Evolutionary conservation across 1,140 invertebrate genomes (phyloP), one percentile per base, ranked within the genome.

Genomic region (Lerema accius): DNA sequence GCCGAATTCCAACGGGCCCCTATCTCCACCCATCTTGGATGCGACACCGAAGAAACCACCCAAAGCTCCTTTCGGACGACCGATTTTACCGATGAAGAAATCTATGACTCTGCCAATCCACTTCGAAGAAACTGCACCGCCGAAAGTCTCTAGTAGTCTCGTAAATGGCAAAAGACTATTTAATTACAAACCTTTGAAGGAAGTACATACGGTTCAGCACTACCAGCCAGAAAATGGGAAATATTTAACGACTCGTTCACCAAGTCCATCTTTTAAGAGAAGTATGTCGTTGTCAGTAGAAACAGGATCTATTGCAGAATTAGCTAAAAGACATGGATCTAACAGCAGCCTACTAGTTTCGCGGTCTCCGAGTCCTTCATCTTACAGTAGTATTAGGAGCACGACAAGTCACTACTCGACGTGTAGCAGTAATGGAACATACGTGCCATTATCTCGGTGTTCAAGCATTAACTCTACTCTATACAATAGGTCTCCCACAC

Each of bases 281-380:
- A 91, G 82, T 59, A 77, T 70, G 48, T 89, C 86, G 68, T 73
- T 66, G n/a, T 82, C 82, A 3, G 83, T 92, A n/a, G 91, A 92
- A 71, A 90, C 82, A 23, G 91, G 91, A 46, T 89, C 86, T 3
- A 92, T 92, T 55, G 83, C 87, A 46, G 91, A 90, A 70, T 70
- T 92, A 3, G 84, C 85, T 9, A 87, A 73, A 67, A 80, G 89
- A 46, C 86, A 91, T 59, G 77, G 71, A 13, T 74, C 84, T 32
- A 78, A 67, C 45, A 74, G 61, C 32, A 86, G 62, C 63, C 46
- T 80, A 14, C 67, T 86, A n/a, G 70, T 79, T 35, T 91, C 90
- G 45, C 74, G 89, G 53, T 92, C 91, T 60, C 91, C 91, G 4
- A 87, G 86, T 65, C 87, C 90, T 37, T 81, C 75, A 0, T 85